These are phyloP conservation scores for Drosophila ogumai DNA, from an alignment of 1,140 invertebrate genomes.

Conservation along the genomic window DNA sequence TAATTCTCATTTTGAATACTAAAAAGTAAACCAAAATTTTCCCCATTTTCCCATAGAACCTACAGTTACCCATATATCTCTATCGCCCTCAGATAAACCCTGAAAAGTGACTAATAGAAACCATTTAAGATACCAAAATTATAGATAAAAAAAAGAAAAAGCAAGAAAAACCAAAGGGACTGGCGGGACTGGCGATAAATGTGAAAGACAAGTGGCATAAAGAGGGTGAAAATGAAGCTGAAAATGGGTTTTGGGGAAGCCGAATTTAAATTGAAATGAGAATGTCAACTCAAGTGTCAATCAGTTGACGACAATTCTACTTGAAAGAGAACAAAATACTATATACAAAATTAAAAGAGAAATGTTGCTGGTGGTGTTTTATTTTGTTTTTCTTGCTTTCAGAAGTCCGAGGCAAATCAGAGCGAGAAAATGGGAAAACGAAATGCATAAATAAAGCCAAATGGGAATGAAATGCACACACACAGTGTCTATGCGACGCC, in stretches of 20 bases:
- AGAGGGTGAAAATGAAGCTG: slow-evolving; percentile 5
- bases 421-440: slow-evolving; percentile 72
- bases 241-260: neutral
- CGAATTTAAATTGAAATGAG: slow-evolving; percentile 41
- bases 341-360: slow-evolving; percentile 46
- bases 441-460: slow-evolving; percentile 63
- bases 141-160: slow-evolving; percentile 1
- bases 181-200: slow-evolving; percentile 4
- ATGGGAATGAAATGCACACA: slow-evolving; percentile 54
- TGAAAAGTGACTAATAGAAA: slow-evolving; percentile 1
- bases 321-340: slow-evolving; percentile 48
- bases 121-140: slow-evolving; percentile 22
- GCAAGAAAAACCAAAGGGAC: neutral
- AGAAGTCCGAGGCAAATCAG: slow-evolving; percentile 58
- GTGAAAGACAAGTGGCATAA: slow-evolving; percentile 16
- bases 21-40: neutral
- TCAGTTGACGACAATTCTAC: slow-evolving; percentile 54
- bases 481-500: slow-evolving; percentile 19
- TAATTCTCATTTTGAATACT: too few species aligned
- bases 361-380: slow-evolving; percentile 32
- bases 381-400: slow-evolving; percentile 5
- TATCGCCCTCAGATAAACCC: neutral
- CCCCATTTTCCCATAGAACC: neutral
- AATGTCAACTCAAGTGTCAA: slow-evolving; percentile 75
- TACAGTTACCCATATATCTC: neutral